Base-by-base conservation (phyloP, 2,113 vertebrate species). In the Colinus virginianus region DNA sequence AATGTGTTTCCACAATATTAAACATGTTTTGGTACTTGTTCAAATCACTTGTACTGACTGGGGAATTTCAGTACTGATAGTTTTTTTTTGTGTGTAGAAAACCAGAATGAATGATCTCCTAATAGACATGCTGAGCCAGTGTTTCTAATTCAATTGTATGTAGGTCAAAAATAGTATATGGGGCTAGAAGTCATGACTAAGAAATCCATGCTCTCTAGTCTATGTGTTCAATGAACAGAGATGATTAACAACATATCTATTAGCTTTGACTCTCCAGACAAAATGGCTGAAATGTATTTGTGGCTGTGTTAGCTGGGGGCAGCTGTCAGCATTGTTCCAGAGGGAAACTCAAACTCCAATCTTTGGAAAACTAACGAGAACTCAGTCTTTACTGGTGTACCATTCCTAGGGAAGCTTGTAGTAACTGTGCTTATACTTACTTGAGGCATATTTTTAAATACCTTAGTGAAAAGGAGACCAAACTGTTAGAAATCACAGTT, bases 1-100 rank as follows among this genome's bases (percentile, higher is more conserved):
- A 93, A 85, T 86, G 53, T 12, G 78, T 78, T 95, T 85, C 61
- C 46, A 70, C 46, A 63, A 30, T 81, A 88, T 74, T 96, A 91
- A 91, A 68, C 13, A 28, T 58, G 36, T 63, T 80, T 84, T 69
- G 34, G 3, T 76, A 71, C 63, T 86, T 93, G 23, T 79, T 90
- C 51, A 78, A 91, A 40, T 26, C 36, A 36, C 45, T 87, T 87
- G 9, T 75, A 85, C 71, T 86, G 86, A 88, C 88, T 93, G 77
- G 38, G 82, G 2, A 1, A 90, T 84, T 89, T 43, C 36, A 75
- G 48, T 64, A n/a, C 56, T 1, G 20, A 61, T 83, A 62, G n/a
- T 53, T 56, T 78, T 75, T 77, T 48, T 12, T 46, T 34, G 15
- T 62, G 22, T 61, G 11, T 71, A 67, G 76, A 82, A 59, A n/a